phyloP scores from a whole-genome alignment of 2,888 invertebrate genomes.

The Meloe dianella region DNA sequence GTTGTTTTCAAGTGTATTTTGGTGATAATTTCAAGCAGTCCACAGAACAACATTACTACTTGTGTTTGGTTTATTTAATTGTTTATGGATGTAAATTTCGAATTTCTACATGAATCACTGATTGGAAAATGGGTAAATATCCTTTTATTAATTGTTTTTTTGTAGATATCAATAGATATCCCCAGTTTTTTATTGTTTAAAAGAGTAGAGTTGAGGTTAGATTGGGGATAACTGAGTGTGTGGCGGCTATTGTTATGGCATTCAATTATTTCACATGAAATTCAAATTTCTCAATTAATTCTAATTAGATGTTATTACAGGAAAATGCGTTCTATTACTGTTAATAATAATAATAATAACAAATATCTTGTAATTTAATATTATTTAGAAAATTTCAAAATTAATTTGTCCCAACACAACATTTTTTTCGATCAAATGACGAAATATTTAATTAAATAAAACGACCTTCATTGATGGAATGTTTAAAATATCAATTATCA shows the following conservation, averaged over 20 bases:
- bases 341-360: neutral
- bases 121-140: neutral
- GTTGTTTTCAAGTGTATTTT: too few species aligned
- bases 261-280: neutral
- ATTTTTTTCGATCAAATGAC: neutral
- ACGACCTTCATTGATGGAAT: constrained; percentile 8
- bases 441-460: neutral
- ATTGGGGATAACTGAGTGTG: neutral
- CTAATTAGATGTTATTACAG: neutral
- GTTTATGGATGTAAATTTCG: neutral
- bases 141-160: neutral
- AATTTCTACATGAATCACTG: too few species aligned
- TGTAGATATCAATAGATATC: neutral
- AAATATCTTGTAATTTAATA: neutral
- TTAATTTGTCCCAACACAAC: neutral
- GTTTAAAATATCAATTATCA: neutral
- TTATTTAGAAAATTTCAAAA: too few species aligned
- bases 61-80: too few species aligned
- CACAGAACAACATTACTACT: too few species aligned
- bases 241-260: neutral
- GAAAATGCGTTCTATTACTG: too few species aligned
- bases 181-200: neutral
- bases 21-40: too few species aligned
- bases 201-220: neutral
- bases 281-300: constrained; percentile 1